These are phyloP conservation scores for Acleris literana DNA, from an alignment of 2,888 invertebrate species.

Conservation along the genomic window DNA sequence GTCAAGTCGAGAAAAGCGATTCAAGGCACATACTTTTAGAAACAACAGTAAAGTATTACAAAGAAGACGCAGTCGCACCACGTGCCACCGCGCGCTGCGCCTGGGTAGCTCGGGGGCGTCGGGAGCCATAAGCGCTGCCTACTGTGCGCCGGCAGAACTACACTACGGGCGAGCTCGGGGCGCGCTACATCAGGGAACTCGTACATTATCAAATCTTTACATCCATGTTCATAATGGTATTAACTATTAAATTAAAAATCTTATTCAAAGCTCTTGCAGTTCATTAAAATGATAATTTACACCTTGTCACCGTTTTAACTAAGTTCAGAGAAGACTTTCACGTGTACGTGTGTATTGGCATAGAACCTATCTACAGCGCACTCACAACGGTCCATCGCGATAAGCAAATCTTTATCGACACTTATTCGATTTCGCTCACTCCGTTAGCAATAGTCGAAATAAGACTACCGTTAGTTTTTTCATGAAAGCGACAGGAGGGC, in stretches of 20 bases:
- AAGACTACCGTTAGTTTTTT: constrained; percentile 73
- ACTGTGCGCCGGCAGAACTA: constrained; percentile 50
- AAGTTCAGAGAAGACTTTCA: constrained; percentile 46
- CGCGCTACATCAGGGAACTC: constrained; percentile 43
- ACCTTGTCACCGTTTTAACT: constrained; percentile 64
- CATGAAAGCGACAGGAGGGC: constrained; percentile 66
- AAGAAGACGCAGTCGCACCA: constrained; percentile 61
- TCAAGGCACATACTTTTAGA: constrained; percentile 84
- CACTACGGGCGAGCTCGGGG: constrained; percentile 49
- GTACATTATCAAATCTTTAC: constrained; percentile 45
- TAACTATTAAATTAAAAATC: constrained; percentile 62
- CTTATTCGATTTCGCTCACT: constrained; percentile 57
- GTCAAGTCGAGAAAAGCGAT: constrained; percentile 80
- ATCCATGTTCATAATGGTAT: constrained; percentile 42
- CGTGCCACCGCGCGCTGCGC: constrained; percentile 48
- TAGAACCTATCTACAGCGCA: constrained; percentile 51
- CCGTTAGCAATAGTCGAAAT: constrained; percentile 66
- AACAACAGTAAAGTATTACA: constrained; percentile 74
- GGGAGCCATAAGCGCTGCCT: constrained; percentile 75
- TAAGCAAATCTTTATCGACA: constrained; percentile 19
- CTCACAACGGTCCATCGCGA: constrained; percentile 32
- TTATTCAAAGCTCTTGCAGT: constrained; percentile 72
- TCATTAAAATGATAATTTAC: constrained; percentile 65
- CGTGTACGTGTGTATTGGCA: constrained; percentile 36
- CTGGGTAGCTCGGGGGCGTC: constrained; percentile 64